phyloP scores from a whole-genome alignment of 2,113 vertebrate species.

The Nannobrachium achirus region DNA sequence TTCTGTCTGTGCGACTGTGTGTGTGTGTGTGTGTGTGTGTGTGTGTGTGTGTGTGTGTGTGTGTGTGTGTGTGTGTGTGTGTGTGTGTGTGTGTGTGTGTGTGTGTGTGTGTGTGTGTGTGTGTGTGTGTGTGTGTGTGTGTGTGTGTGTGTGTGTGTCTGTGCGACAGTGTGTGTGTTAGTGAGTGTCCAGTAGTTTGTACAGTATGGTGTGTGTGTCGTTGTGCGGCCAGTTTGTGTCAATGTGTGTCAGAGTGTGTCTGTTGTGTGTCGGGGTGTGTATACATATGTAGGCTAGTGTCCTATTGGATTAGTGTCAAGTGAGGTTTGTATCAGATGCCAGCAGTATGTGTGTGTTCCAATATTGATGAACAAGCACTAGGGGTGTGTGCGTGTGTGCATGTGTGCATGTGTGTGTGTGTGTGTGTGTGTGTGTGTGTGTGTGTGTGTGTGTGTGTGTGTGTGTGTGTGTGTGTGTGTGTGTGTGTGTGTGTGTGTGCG shows the following conservation, averaged over 20 bases:
- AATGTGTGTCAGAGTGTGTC: not conserved
- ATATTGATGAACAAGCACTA: slow-evolving; percentile 27
- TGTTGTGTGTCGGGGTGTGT: slow-evolving; percentile 14
- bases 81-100: slow-evolving; percentile 16
- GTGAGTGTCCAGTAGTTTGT: too few relatives aligned
- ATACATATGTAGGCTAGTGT: slow-evolving; percentile 25
- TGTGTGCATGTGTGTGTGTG: not conserved
- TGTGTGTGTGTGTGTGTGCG: slow-evolving; percentile 7
- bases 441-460: not conserved
- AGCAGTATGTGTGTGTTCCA: slow-evolving; percentile 26
- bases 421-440: not conserved
- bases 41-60: slow-evolving; percentile 10
- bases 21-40: not conserved
- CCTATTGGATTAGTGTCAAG: slow-evolving; percentile 41
- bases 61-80: too few relatives aligned
- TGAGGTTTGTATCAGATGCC: slow-evolving; percentile 34
- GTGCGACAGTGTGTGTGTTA: not conserved
- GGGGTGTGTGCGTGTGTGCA: not conserved
- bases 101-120: slow-evolving; percentile 24
- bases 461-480: not conserved
- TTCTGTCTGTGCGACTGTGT: not conserved
- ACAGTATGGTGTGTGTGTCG: too few relatives aligned
- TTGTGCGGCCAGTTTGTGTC: not conserved
- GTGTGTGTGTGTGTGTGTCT: slow-evolving; percentile 21
- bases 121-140: slow-evolving; percentile 12